Conservation (phyloP, 64 coral and sea anemone species). For the Pocillopora damicornis region DNA sequence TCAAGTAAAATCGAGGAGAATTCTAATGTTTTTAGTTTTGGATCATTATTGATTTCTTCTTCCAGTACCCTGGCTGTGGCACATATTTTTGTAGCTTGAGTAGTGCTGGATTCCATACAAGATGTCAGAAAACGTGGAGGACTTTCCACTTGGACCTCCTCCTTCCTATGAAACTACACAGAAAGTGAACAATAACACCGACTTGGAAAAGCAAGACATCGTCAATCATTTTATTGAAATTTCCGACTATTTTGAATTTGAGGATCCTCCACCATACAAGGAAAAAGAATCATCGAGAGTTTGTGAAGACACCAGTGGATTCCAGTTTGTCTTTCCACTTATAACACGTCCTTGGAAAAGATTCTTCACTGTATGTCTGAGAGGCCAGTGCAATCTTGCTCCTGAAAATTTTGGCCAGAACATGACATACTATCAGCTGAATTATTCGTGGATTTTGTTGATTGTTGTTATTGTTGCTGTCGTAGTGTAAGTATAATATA, state of each 20-base stretch:
- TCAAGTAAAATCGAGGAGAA: too few species aligned
- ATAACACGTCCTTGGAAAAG: slow-evolving; percentile 13
- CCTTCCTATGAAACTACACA: not conserved
- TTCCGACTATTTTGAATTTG: not conserved
- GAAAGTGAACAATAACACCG: not conserved
- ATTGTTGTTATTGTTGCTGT: slow-evolving; percentile 31
- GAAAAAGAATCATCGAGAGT: not conserved
- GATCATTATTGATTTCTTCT: not conserved
- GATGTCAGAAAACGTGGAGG: not conserved
- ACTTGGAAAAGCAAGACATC: not conserved
- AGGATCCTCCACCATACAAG: slow-evolving; percentile 31
- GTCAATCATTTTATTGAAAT: not conserved
- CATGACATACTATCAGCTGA: slow-evolving; percentile 44
- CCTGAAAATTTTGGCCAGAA: slow-evolving; percentile 44
- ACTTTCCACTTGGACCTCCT: slow-evolving; percentile 10
- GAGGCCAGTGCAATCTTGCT: not conserved
- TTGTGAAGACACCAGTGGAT: not conserved
- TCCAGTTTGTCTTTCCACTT: not conserved
- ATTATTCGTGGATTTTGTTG: slow-evolving; percentile 41
- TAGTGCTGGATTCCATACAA: not conserved
- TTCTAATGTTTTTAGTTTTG: too few species aligned
- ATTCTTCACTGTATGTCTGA: slow-evolving; percentile 17
- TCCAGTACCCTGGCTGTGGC: not conserved
- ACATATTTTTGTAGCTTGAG: not conserved
- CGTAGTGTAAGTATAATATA: slow-evolving; percentile 17